A percentile compares a stretch with the other conserved stretches of the same genome.
phyloP scores from a whole-genome alignment of 1,140 invertebrate species.

The Halyomorpha halys region DNA sequence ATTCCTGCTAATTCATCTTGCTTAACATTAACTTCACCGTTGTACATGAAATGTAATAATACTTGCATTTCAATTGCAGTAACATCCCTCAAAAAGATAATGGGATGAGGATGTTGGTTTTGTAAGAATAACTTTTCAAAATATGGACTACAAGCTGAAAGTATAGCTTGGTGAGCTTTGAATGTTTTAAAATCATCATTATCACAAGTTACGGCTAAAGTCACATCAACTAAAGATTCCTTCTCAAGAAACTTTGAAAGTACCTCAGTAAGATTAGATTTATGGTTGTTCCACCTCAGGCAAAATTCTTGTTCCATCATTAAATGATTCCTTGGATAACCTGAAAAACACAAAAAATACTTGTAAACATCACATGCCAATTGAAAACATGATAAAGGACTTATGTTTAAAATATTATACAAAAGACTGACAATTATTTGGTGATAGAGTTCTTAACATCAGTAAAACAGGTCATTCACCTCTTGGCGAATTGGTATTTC shows the following conservation, averaged over 20 bases:
- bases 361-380: too few relatives aligned
- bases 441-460: background rate
- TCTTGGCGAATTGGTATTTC: constrained; percentile 20
- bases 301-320: constrained; percentile 86
- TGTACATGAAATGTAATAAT: constrained; percentile 81
- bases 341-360: constrained; percentile 7
- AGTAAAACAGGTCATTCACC: constrained; percentile 26
- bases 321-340: constrained; percentile 23
- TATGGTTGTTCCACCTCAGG: constrained; percentile 89
- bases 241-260: constrained; percentile 72
- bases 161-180: constrained; percentile 84
- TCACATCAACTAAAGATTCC: constrained; percentile 83
- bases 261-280: constrained; percentile 77
- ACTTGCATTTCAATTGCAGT: constrained; percentile 77
- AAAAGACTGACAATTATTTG: background rate
- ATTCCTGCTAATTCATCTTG: constrained; percentile 78
- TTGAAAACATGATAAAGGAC: too few relatives aligned
- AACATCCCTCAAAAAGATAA: constrained; percentile 84
- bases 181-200: constrained; percentile 53
- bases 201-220: constrained; percentile 69
- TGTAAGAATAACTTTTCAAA: constrained; percentile 87
- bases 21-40: constrained; percentile 79
- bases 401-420: background rate
- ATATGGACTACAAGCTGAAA: constrained; percentile 88
- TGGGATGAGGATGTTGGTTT: constrained; percentile 82